Base-by-base conservation (phyloP, 1,140 invertebrate species). In the Bombus waltoni region DNA sequence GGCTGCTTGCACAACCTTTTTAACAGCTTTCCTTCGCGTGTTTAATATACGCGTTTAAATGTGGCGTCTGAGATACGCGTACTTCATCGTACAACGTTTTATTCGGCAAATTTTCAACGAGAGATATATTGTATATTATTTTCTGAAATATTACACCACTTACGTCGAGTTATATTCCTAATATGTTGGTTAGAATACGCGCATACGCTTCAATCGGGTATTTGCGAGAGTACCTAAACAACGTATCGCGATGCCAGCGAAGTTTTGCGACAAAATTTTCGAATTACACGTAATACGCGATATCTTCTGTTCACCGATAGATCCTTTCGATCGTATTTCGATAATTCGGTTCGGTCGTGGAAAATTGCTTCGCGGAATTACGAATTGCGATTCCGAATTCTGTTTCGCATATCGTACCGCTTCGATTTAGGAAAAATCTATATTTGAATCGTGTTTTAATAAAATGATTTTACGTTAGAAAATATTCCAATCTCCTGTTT, bases 161-260 rank as follows among this genome's bases (percentile, higher is more conserved):
- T 6, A 6, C 1, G 0, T 22, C 5, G 0, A 53, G 0, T 5
- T 22, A 2, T 53, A 22, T 22, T 53, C 22, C 0, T 0, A 53
- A 6, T 53, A 22, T 18, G 18, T 6, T 53, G 47, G 18, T 53
- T 6, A 2, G 6, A 18, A 22, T 53, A 53, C 0, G 18, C 18
- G 0, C 6, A 22, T 22, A 6, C 32, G 32, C 18, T 18, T 0
- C 5, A 47, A 47, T 53, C 6, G 6, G 18, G 18, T 53, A 53
- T 53, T 6, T 53, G 0, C 18, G 5, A 18, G 0, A 53, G 22
- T 38, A 38, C 38, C 38, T 38, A 3, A 38, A 38, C 3, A 38
- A 38, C 38, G 38, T 32, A 32, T 32, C 32, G 32, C 32, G 32
- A 32, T 32, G 32, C 32, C 32, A 32, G 13, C 44, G 8, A 47